Conservation (phyloP, 92 coral and sea anemone species). For the Parazoanthus darwini region DNA sequence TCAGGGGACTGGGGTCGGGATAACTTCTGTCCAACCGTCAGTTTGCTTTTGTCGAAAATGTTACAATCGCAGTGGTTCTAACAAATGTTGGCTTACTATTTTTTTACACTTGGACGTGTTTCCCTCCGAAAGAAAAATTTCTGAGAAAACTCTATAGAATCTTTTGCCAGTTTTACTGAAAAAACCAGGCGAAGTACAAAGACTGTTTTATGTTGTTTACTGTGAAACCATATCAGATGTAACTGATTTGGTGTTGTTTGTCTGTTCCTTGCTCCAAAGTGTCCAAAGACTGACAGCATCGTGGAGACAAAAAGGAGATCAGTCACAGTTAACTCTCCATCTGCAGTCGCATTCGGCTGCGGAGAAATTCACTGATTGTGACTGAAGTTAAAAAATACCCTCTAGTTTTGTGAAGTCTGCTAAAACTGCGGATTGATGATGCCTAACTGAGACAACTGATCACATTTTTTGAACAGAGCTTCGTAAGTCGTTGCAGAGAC, state of each 20-base stretch:
- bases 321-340: no score
- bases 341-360: no score
- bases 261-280: neutral
- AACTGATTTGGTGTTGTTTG: neutral
- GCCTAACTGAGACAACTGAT: neutral
- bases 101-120: neutral
- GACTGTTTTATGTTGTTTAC: no score
- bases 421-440: neutral
- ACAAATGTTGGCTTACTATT: neutral
- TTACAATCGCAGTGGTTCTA: neutral
- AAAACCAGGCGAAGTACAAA: no score
- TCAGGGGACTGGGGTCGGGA: slow-evolving; percentile 19
- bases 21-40: neutral
- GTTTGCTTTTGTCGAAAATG: neutral
- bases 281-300: neutral
- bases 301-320: no score
- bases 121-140: no score
- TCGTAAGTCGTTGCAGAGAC: slow-evolving; percentile 72
- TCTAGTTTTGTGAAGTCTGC: neutral
- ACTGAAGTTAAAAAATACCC: neutral
- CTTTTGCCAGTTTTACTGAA: no score
- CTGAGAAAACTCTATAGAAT: no score
- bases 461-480: slow-evolving; percentile 53
- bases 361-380: no score
- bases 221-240: no score